These are phyloP conservation scores for Meloidogyne exigua DNA, from an alignment of 1,140 invertebrate species.

Conservation along the genomic window DNA sequence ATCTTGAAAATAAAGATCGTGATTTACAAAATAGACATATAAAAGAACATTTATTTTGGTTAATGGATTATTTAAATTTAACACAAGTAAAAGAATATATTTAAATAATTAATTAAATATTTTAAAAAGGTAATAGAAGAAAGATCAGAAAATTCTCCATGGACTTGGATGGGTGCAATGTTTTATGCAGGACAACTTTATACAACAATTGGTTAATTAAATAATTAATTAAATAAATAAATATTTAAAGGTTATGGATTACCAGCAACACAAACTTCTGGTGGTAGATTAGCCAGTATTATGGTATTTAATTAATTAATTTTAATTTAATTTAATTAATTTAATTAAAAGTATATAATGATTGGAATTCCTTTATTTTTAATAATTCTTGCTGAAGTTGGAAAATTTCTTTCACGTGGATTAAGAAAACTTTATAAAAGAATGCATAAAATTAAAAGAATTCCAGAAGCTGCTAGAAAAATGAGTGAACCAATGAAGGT, in stretches of 20 bases:
- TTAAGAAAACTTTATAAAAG: constrained; percentile 60
- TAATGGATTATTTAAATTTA: constrained; percentile 59
- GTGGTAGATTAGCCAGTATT: constrained; percentile 53
- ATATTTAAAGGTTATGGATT: constrained; percentile 58
- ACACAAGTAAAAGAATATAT: constrained; percentile 55
- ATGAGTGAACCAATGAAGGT: constrained; percentile 39
- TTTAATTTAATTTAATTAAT: neutral
- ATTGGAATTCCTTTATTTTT: constrained; percentile 61
- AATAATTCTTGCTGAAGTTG: constrained; percentile 58
- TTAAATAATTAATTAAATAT: constrained; percentile 26
- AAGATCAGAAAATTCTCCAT: constrained; percentile 45
- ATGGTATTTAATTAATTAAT: constrained; percentile 19
- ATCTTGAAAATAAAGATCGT: neutral
- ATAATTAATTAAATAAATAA: constrained; percentile 27
- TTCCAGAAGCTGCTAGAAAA: constrained; percentile 48
- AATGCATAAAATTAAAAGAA: constrained; percentile 41
- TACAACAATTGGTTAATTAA: constrained; percentile 56
- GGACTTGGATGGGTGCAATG: constrained; percentile 59
- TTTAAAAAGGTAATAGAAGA: constrained; percentile 40
- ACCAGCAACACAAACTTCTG: constrained; percentile 53
- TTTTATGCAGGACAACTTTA: constrained; percentile 63
- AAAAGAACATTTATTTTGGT: constrained; percentile 56
- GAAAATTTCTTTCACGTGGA: constrained; percentile 48
- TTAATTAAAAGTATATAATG: constrained; percentile 52
- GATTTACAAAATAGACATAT: constrained; percentile 50